Evolutionary conservation across 2,888 invertebrate genomes (phyloP).

Genomic region (Sesia apiformis): DNA sequence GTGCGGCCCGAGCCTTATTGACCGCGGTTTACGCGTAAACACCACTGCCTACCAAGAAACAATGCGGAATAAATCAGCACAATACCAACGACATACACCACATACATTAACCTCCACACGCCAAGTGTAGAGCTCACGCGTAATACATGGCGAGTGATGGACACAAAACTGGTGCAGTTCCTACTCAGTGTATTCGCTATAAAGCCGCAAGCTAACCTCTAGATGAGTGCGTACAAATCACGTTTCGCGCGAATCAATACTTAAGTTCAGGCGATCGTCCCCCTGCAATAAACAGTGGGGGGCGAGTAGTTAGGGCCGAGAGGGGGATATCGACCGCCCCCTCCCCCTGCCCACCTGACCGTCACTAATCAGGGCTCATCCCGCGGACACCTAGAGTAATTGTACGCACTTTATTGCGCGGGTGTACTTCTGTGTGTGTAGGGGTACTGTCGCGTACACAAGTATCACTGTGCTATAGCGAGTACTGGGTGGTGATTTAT

Average conservation of each 20-base stretch:
- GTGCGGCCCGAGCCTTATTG: constrained; percentile 64
- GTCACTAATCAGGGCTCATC: constrained; percentile 73
- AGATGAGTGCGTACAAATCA: constrained; percentile 75
- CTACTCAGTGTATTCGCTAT: constrained; percentile 12
- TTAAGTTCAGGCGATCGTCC: constrained; percentile 73
- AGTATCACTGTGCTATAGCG: not conserved
- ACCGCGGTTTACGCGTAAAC: constrained; percentile 67
- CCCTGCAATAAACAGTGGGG: constrained; percentile 66
- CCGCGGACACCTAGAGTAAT: constrained; percentile 70
- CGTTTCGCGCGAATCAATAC: constrained; percentile 75
- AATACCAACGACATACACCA: not conserved
- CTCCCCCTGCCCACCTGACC: constrained; percentile 64
- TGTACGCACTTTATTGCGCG: constrained; percentile 45
- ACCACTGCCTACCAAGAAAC: constrained; percentile 26
- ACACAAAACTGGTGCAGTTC: constrained; percentile 27
- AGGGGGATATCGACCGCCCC: constrained; percentile 39
- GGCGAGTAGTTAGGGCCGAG: constrained; percentile 44
- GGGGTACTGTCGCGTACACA: constrained; percentile 1
- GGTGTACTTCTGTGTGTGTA: constrained; percentile 8
- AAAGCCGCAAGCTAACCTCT: constrained; percentile 56
- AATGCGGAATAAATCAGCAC: no score
- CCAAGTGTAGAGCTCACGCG: not conserved
- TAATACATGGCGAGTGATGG: constrained; percentile 11
- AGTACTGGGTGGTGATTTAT: not conserved
- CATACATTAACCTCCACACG: not conserved